Evolutionary conservation across 2,797 vertebrate genomes (phyloP), one percentile per base, ranked within the genome.

Genomic region (Gymnoscopelus microlampas): DNA sequence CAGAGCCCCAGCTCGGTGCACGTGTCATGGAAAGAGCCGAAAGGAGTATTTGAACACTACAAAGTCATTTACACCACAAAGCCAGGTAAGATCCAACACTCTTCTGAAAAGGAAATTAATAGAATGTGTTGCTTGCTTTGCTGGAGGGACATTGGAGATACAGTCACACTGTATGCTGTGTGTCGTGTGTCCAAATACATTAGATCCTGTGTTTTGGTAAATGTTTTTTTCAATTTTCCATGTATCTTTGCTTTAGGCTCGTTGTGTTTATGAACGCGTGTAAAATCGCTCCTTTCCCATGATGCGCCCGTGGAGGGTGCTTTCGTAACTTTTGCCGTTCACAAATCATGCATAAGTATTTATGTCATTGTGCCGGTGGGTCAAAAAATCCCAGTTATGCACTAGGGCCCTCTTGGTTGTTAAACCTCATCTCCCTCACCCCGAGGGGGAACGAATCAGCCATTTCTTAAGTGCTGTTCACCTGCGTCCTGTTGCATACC

Each of bases 11-110:
- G 92, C 79, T 89, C 92, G 67, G 92, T 98, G 70, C 94, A 94
- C 39, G 96, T 98, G 67, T 95, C 95, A 14, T 99, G 97, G 97
- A 98, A 96, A 77, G 94, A 96, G 68, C 96, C 97, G 0, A 96
- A 86, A 88, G 96, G 97, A 81, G 93, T 90, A 63, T 93, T 96
- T 81, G 95, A 95, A 66, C 87, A 95, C 86, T 99, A 97, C 89
- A 95, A 91, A 58, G 93, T 98, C 19, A 76, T 92, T 39, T 96
- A 97, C 87, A 92, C 84, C 82, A 91, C 94, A n/a, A 78, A 82
- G 54, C 93, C 95, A 94, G 97, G 97, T 98, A 91, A 94, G 90
- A 70, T 2, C 51, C 23, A 4, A 0, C 5, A 0, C 14, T 10
- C 19, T 19, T 8, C 14, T 0, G 0, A 5, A 60, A 54, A 10